Evolutionary conservation across 2,797 vertebrate genomes (phyloP).

Genomic region (Alauda arvensis): DNA sequence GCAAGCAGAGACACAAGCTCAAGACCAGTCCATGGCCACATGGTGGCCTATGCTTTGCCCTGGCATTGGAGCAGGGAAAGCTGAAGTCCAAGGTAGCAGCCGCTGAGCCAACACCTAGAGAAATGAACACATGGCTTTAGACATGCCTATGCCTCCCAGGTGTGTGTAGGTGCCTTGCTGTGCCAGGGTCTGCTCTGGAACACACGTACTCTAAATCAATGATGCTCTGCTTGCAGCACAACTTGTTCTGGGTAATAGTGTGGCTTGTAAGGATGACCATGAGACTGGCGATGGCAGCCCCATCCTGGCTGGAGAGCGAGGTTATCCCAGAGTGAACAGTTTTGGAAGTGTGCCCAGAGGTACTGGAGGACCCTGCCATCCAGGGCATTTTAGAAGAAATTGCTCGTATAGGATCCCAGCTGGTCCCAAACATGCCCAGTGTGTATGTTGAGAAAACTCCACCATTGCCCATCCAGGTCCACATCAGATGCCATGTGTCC

Average conservation of each 20-base stretch:
- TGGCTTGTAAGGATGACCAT: background rate
- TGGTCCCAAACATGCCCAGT: background rate
- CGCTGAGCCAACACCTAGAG: background rate
- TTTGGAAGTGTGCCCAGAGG: background rate
- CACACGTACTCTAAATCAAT: accelerated
- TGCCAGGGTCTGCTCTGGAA: background rate
- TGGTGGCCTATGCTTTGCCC: background rate
- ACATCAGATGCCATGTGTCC: background rate
- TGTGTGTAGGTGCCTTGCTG: background rate
- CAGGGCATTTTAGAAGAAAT: background rate
- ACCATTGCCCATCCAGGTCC: background rate
- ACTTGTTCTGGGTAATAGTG: background rate
- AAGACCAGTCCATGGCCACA: background rate
- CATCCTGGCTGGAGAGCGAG: accelerated
- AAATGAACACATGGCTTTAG: background rate
- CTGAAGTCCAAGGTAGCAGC: background rate
- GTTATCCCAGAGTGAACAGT: background rate
- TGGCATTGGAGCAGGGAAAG: accelerated
- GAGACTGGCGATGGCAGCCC: background rate
- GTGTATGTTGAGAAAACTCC: background rate
- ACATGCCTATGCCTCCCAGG: background rate
- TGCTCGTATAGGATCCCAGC: background rate
- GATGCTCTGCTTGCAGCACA: background rate
- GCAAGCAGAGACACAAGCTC: background rate
- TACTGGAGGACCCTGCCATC: background rate